Percentiles rank a stretch among this genome's conserved stretches.
These are phyloP conservation scores for Corythoichthys intestinalis DNA, from an alignment of 2,113 vertebrate species.

Conservation along the genomic window DNA sequence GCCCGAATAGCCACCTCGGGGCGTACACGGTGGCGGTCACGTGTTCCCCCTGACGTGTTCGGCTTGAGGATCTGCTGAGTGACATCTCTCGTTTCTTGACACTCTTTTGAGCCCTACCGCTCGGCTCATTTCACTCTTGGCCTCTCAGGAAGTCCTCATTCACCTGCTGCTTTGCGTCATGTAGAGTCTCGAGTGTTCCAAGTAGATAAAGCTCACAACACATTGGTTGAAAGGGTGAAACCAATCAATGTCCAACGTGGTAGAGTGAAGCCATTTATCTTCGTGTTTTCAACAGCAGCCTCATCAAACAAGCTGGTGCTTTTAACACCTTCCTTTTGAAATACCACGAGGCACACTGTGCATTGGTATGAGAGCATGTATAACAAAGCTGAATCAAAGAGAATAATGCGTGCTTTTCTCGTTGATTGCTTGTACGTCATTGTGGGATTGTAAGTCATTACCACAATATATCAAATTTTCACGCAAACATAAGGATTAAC, in stretches of 20 bases:
- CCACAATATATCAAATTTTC: too few species aligned
- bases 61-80: constrained; percentile 1
- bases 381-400: neutral
- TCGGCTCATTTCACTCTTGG: neutral
- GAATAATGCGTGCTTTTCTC: neutral
- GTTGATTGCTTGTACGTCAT: neutral
- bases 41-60: neutral
- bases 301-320: neutral
- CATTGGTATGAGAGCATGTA: too few species aligned
- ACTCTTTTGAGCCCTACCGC: neutral
- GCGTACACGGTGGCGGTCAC: constrained; percentile 15
- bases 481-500: too few species aligned
- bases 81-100: neutral
- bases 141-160: neutral
- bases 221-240: neutral
- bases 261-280: neutral
- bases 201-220: neutral
- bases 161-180: neutral
- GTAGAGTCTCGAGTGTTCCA: neutral
- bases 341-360: neutral
- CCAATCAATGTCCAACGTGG: neutral
- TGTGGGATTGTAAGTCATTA: too few species aligned
- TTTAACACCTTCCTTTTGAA: constrained; percentile 1
- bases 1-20: constrained; percentile 1
- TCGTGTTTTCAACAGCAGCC: neutral